phyloP scores from a whole-genome alignment of 2,888 invertebrate genomes.

The Podotricha telesiphe region DNA sequence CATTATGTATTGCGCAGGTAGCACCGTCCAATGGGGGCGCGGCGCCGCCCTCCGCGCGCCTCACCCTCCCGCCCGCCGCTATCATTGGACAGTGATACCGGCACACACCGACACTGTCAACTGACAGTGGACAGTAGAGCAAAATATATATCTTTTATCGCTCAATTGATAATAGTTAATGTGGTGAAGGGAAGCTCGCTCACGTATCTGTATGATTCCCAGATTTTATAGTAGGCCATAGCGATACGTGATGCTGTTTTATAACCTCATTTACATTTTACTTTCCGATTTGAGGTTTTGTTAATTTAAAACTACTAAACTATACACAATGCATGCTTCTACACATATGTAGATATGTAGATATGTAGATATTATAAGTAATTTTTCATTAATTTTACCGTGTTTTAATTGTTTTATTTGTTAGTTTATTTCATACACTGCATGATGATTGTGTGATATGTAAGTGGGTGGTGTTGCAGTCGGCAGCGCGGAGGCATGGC shows the following conservation, averaged over 20 bases:
- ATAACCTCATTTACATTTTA: slow-evolving; percentile 19
- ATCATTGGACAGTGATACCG: slow-evolving; percentile 41
- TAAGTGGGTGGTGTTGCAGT: slow-evolving; percentile 74
- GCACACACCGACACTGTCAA: background rate
- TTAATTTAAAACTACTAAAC: background rate
- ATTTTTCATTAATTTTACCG: background rate
- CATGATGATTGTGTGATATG: background rate
- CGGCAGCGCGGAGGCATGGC: slow-evolving; percentile 93
- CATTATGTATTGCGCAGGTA: slow-evolving; percentile 44
- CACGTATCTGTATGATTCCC: background rate
- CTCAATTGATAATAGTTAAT: slow-evolving; percentile 26
- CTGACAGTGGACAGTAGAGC: slow-evolving; percentile 23
- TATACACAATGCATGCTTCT: slow-evolving; percentile 27
- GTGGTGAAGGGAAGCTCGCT: slow-evolving; percentile 26
- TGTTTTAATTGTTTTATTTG: background rate
- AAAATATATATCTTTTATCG: slow-evolving; percentile 34
- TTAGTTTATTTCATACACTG: background rate
- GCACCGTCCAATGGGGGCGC: slow-evolving; percentile 44
- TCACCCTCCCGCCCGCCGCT: slow-evolving; percentile 21
- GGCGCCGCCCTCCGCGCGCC: slow-evolving; percentile 45
- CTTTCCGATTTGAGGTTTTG: background rate
- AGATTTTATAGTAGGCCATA: background rate
- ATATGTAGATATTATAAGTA: background rate
- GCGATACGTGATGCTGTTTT: slow-evolving; percentile 15
- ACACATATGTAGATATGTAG: background rate